Conservation (phyloP, 2,888 invertebrate genomes). For the Operophtera brumata region DNA sequence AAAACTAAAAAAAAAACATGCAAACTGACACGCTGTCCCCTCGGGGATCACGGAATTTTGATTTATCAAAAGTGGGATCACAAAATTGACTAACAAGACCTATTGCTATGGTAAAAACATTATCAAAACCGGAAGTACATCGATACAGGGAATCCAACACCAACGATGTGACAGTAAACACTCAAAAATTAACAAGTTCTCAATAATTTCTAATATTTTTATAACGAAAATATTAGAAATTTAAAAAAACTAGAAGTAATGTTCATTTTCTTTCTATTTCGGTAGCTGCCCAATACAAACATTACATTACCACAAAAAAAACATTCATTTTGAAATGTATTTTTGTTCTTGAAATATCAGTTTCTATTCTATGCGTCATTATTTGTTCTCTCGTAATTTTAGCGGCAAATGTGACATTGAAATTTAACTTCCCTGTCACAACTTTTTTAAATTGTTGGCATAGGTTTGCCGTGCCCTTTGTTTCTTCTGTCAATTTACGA, state of each 20-base stretch:
- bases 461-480: too few species aligned
- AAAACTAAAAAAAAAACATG: slow-evolving; percentile 23
- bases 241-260: slow-evolving; percentile 2
- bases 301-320: neutral
- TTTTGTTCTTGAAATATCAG: neutral
- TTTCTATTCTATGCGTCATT: too few species aligned
- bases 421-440: too few species aligned
- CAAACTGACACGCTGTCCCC: slow-evolving; percentile 13
- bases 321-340: neutral
- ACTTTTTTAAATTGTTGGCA: too few species aligned
- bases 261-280: slow-evolving; percentile 10
- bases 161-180: neutral
- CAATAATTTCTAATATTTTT: too few species aligned
- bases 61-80: slow-evolving; percentile 33
- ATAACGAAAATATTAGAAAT: neutral
- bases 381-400: too few species aligned
- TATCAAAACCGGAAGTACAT: slow-evolving; percentile 3
- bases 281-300: slow-evolving; percentile 13
- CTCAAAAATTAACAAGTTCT: neutral
- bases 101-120: slow-evolving; percentile 8
- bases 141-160: neutral
- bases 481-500: too few species aligned
- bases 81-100: neutral
- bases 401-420: too few species aligned
- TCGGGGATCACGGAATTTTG: slow-evolving; percentile 33